Evolutionary conservation across 2,113 vertebrate genomes (phyloP), one percentile per base, ranked within the genome.

Genomic region (Gymnobelideus leadbeateri): DNA sequence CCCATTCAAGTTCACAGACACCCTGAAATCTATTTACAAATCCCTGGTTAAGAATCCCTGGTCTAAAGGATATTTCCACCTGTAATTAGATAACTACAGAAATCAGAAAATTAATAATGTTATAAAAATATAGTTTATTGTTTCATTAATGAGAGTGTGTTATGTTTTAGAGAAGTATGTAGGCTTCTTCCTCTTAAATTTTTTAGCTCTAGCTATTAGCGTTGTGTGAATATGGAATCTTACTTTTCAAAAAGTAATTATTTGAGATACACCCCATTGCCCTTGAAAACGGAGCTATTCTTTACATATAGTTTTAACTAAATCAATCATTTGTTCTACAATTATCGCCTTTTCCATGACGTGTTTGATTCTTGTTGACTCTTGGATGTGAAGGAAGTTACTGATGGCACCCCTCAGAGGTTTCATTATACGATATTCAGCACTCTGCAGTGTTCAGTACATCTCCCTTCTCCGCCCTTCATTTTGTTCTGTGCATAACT

Each of bases 211-310:
- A 55, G 51, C 92, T 95, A 93, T 54, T 92, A 92, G 90, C 47
- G 10, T 89, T 93, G 51, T 89, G 31, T 68, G 47, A 94, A 90
- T 68, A 21, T 95, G 57, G 84, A 68, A 91, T 52, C 10, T 47
- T n/a, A 57, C n/a, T 94, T 93, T 94, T 92, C 23, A 52, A 96
- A 91, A 91, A 37, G 5, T 50, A 54, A 52, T 91, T 96, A 84
- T 84, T 91, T 90, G 50, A 68, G 91, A 96, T 94, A 94, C 54
- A 91, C 46, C 10, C 51, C 21, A 84, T 24, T 91, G 57, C 10
- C 94, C 19, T 46, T 50, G 53, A 50, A 84, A 90, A 28, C 12
- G 23, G 47, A 91, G 26, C 84, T 31, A 23, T 84, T 84, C 3
- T 47, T 21, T 89, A 68, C 26, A 23, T 24, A 51, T 37, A 55